Conservation (phyloP, 1,140 invertebrate genomes). For the Brachionus angularis region DNA sequence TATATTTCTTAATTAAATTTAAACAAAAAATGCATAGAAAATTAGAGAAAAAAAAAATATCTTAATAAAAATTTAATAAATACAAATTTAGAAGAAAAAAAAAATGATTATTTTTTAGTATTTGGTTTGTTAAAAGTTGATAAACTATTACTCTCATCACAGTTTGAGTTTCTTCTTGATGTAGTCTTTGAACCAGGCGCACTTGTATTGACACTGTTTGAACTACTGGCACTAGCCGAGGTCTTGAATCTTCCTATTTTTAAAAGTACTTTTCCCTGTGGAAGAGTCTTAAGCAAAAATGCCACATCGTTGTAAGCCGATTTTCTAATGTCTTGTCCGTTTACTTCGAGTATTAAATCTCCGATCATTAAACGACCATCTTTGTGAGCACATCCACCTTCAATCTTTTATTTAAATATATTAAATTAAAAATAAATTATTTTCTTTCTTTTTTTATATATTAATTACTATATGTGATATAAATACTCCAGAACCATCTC, state of each 20-base stretch:
- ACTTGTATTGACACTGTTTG: background rate
- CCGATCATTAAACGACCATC: conserved; percentile 86
- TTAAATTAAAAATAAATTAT: background rate
- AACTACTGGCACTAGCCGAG: background rate
- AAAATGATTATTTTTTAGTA: background rate
- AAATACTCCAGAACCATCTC: conserved; percentile 80
- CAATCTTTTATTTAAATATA: conserved; percentile 57
- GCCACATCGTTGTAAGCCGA: conserved; percentile 79
- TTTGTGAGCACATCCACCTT: conserved; percentile 81
- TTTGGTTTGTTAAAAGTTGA: background rate
- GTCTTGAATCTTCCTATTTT: conserved; percentile 34
- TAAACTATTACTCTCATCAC: background rate
- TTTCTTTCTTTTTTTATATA: background rate
- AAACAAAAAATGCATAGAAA: background rate
- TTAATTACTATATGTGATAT: conserved; percentile 81
- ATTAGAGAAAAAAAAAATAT: background rate
- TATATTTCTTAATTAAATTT: too few species aligned
- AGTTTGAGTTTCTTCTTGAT: conserved; percentile 24
- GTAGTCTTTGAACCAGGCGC: background rate
- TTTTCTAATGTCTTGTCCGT: conserved; percentile 77
- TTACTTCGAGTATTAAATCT: conserved; percentile 82
- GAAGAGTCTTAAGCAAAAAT: conserved; percentile 37
- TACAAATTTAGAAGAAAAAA: background rate
- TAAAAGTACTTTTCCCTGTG: conserved; percentile 31
- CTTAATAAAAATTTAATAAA: background rate